phyloP scores from a whole-genome alignment of 2,113 vertebrate genomes.

The Turnix velox region DNA sequence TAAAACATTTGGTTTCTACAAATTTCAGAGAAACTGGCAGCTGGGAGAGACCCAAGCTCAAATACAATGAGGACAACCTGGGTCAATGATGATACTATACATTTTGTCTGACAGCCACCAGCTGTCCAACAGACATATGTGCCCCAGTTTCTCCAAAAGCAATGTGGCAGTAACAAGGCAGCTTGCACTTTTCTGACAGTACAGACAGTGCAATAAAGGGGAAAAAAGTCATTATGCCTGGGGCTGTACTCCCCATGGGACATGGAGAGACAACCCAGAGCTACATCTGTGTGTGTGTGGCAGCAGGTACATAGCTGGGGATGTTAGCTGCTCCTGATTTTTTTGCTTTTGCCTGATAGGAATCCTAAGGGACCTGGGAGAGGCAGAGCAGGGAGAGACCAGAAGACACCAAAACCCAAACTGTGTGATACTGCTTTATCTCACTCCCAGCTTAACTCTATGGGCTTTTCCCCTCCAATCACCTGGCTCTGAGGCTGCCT shows the following conservation, averaged over 20 bases:
- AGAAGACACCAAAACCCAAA: not conserved
- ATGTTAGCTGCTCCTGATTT: not conserved
- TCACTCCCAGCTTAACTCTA: not conserved
- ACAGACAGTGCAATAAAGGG: not conserved
- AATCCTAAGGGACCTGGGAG: not conserved
- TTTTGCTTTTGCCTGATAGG: not conserved
- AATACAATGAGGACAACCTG: not conserved
- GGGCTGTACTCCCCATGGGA: not conserved
- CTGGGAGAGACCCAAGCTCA: not conserved
- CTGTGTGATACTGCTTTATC: not conserved
- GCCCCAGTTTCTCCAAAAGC: not conserved
- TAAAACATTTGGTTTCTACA: not conserved
- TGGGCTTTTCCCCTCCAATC: not conserved
- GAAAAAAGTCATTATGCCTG: not conserved
- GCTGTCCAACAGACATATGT: not conserved
- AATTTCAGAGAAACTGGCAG: not conserved
- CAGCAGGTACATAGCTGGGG: not conserved
- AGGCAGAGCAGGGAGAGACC: not conserved
- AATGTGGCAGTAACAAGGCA: not conserved
- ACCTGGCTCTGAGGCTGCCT: not conserved
- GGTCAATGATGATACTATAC: not conserved
- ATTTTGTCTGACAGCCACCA: not conserved
- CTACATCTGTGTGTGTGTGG: fast-evolving
- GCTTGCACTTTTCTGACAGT: not conserved
- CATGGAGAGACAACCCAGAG: not conserved